Base-by-base conservation (phyloP, 2,113 vertebrate genomes). In the Vulpes vulpes region DNA sequence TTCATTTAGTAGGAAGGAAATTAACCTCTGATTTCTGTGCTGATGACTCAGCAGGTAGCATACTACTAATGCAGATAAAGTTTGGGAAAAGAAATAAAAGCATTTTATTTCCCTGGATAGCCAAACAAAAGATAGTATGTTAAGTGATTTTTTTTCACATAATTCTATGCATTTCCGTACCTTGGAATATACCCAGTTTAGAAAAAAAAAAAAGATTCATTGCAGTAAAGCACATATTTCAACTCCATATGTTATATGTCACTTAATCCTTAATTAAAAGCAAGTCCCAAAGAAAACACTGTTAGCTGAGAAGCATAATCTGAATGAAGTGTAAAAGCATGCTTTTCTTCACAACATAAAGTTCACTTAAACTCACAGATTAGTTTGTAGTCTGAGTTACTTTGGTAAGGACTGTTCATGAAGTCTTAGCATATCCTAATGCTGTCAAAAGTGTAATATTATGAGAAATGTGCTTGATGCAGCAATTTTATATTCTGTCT, bases 1-100 rank as follows among this genome's bases (percentile, higher is more conserved):
- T 98, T 99, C 98, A 98, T 99, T 99, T 99, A 98, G 97, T 98
- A 97, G 93, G 95, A 97, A 82, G 92, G 96, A 99, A 99, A 99
- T 99, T 99, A 99, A 99, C 99, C 98, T 98, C 97, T 98, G 94
- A 59, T 98, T 98, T 98, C 97, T 92, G 86, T 96, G 96, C 92
- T 98, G 98, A 98, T 99, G 98, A 99, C 98, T 99, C 98, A 98
- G 98, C 98, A 99, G 98, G 98, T 98, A 98, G 94, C 97, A 57
- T 97, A 97, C 95, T 90, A 98, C 92, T 98, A 98, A 98, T 76
- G 95, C 78, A 98, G 96, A 98, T 98, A 96, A 98, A 98, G 69
- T 97, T 96, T 93, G 43, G 20, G 55, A 16, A 96, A 97, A n/a
- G 89, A 16, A 96, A 96, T 67, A 65, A 97, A 98, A 97, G 93